Percentiles rank a stretch among this genome's conserved stretches.
These are phyloP conservation scores for Diarsia brunnea DNA, from an alignment of 2,888 invertebrate genomes.

Conservation along the genomic window DNA sequence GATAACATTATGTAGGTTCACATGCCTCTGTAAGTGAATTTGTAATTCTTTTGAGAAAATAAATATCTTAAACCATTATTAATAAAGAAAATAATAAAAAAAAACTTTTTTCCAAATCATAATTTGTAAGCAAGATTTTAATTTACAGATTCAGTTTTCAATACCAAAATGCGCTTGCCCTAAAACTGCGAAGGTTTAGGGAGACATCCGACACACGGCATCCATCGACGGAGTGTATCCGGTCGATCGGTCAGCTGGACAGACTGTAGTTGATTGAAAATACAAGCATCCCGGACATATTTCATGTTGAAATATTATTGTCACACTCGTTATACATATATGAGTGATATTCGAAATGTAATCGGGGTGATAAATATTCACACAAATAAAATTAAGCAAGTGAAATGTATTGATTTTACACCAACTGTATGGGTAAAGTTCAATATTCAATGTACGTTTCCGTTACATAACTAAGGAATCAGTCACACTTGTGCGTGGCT, in stretches of 20 bases:
- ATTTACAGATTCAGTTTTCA: background rate
- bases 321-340: background rate
- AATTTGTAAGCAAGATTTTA: no score
- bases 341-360: background rate
- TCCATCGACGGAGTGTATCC: conserved; percentile 6
- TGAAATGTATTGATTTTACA: background rate
- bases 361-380: background rate
- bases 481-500: background rate
- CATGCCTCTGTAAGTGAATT: no score
- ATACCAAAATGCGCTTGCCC: background rate
- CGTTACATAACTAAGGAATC: background rate
- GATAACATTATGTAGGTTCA: no score
- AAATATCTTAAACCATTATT: no score
- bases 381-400: background rate
- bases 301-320: conserved; percentile 10
- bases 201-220: background rate
- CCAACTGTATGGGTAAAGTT: background rate
- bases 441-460: background rate
- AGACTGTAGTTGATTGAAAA: conserved; percentile 21
- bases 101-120: background rate
- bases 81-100: no score
- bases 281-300: conserved; percentile 16
- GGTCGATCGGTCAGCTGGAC: conserved; percentile 3
- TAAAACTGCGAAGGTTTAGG: conserved; percentile 6
- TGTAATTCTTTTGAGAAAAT: no score